Conservation (phyloP, 2,888 invertebrate species). For the Sminthurinus aureus region DNA sequence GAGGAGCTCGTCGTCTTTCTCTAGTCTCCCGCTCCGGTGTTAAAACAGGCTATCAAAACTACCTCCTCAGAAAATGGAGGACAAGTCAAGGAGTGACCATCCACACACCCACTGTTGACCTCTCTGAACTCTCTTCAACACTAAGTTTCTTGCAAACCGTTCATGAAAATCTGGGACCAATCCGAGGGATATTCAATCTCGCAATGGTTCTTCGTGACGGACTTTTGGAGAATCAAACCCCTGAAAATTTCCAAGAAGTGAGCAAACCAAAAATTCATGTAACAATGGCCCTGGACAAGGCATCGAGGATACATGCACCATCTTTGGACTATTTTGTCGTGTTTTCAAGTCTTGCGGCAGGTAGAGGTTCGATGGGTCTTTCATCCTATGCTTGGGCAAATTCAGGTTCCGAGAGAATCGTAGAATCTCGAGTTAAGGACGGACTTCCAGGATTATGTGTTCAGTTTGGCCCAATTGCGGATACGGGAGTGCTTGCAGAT, state of each 20-base stretch:
- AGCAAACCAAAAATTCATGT: not conserved
- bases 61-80: slow-evolving; percentile 68
- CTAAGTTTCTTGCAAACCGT: not conserved
- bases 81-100: slow-evolving; percentile 74
- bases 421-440: not conserved
- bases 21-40: slow-evolving; percentile 83
- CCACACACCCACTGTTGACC: slow-evolving; percentile 69
- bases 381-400: not conserved
- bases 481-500: not conserved
- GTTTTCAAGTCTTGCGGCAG: not conserved
- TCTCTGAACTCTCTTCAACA: too few species aligned
- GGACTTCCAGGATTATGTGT: not conserved
- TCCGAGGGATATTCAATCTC: not conserved
- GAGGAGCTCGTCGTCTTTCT: slow-evolving; percentile 81
- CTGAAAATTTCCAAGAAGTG: not conserved
- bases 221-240: not conserved
- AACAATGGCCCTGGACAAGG: not conserved
- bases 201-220: not conserved
- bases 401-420: not conserved
- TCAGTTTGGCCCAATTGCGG: not conserved
- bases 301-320: not conserved
- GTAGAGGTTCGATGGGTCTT: not conserved
- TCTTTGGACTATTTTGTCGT: not conserved
- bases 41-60: slow-evolving; percentile 81
- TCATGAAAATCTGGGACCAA: not conserved